Evolutionary conservation across 2,113 vertebrate genomes (phyloP).

Genomic region (Tichodroma muraria): DNA sequence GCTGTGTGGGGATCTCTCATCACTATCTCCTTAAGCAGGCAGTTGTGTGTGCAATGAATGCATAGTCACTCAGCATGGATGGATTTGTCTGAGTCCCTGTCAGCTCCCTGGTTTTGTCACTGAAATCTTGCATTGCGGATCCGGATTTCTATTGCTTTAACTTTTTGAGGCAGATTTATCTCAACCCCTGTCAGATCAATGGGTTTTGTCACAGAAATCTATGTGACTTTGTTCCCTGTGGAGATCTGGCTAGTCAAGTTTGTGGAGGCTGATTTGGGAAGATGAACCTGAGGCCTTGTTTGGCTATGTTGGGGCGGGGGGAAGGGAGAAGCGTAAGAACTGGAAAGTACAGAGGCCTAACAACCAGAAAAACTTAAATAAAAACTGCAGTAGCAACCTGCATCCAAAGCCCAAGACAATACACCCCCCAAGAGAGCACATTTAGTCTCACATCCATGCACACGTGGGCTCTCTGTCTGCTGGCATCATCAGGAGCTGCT

Average conservation of each 20-base stretch:
- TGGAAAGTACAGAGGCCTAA: background rate
- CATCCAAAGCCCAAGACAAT: background rate
- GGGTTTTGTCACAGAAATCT: slow-evolving; percentile 48
- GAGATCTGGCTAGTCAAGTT: slow-evolving; percentile 35
- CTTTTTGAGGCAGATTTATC: slow-evolving; percentile 53
- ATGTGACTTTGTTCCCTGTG: slow-evolving; percentile 45
- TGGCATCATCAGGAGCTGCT: background rate
- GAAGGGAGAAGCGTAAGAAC: background rate
- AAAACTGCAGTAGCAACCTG: background rate
- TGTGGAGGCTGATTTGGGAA: slow-evolving; percentile 10
- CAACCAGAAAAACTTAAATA: background rate
- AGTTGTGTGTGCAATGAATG: slow-evolving; percentile 32
- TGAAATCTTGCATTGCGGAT: slow-evolving; percentile 32
- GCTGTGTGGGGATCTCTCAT: slow-evolving; percentile 55
- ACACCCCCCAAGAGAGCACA: background rate
- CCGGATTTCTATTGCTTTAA: slow-evolving; percentile 42
- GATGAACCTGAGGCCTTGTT: background rate
- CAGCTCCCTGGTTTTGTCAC: slow-evolving; percentile 45
- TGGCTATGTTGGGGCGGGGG: fast-evolving
- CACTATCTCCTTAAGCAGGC: slow-evolving; percentile 53
- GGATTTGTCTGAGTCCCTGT: slow-evolving; percentile 60
- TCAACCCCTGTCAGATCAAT: slow-evolving; percentile 53
- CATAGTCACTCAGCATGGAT: slow-evolving; percentile 43
- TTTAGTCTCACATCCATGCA: background rate
- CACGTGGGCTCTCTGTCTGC: fast-evolving